These are phyloP conservation scores for Nycticorax nycticorax DNA, from an alignment of 2,113 vertebrate genomes.

Conservation along the genomic window DNA sequence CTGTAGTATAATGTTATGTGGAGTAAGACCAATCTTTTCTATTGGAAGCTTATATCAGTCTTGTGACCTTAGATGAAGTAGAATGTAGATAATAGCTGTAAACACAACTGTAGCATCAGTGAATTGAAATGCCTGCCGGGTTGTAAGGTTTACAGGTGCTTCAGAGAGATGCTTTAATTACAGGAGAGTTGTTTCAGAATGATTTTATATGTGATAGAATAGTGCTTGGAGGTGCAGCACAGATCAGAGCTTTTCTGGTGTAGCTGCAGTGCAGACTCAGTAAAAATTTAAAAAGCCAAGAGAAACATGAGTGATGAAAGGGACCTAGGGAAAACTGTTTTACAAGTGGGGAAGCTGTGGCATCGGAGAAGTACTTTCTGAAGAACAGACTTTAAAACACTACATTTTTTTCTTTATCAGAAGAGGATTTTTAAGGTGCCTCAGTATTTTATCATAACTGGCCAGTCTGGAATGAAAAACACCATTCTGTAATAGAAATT, in stretches of 20 bases:
- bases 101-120: not conserved
- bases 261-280: not conserved
- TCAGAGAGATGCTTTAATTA: constrained; percentile 15
- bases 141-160: not conserved
- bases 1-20: not conserved
- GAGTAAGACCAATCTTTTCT: not conserved
- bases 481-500: not conserved
- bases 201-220: not conserved
- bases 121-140: not conserved
- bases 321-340: not conserved
- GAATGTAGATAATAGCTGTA: not conserved
- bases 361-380: not conserved
- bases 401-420: not conserved
- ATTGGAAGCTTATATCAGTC: not conserved
- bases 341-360: not conserved
- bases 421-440: not conserved
- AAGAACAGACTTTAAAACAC: not conserved
- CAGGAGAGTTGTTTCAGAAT: not conserved
- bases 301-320: not conserved
- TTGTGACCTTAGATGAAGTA: not conserved
- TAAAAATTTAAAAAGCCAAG: constrained; percentile 24
- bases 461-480: not conserved
- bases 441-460: not conserved
- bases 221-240: not conserved
- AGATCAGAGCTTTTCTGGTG: not conserved